phyloP scores from a whole-genome alignment of 2,113 vertebrate species.

The Pan paniscus region DNA sequence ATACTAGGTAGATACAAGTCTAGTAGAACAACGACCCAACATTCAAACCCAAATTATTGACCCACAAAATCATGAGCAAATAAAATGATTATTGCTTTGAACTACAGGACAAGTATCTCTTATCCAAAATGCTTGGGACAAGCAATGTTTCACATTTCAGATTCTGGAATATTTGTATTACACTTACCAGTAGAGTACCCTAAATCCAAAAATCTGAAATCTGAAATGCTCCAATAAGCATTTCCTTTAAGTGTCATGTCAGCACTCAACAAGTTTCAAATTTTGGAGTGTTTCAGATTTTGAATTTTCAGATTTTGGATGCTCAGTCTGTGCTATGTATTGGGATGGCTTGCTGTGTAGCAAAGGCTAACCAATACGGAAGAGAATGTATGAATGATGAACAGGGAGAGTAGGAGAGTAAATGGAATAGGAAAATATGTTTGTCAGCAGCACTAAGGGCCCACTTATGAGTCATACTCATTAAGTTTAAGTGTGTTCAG shows the following conservation, averaged over 20 bases:
- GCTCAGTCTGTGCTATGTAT: not conserved
- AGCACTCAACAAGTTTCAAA: not conserved
- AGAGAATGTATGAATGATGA: not conserved
- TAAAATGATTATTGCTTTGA: not conserved
- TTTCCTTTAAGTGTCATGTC: not conserved
- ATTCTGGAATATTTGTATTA: not conserved
- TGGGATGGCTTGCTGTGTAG: not conserved
- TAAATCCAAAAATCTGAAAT: not conserved
- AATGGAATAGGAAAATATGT: not conserved
- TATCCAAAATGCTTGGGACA: not conserved
- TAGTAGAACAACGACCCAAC: not conserved
- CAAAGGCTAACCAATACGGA: not conserved
- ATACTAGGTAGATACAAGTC: not conserved
- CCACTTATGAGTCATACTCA: not conserved
- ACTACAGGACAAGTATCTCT: not conserved
- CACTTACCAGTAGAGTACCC: not conserved
- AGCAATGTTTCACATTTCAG: not conserved
- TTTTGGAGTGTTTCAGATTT: not conserved
- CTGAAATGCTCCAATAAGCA: not conserved
- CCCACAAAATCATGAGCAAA: constrained; percentile 10
- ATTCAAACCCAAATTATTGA: not conserved
- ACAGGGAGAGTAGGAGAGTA: not conserved
- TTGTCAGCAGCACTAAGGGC: not conserved
- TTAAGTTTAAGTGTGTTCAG: not conserved
- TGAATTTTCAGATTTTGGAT: not conserved